Evolutionary conservation across 1,140 invertebrate genomes (phyloP), one percentile per base, ranked within the genome.

Genomic region (Hormaphis cornu): DNA sequence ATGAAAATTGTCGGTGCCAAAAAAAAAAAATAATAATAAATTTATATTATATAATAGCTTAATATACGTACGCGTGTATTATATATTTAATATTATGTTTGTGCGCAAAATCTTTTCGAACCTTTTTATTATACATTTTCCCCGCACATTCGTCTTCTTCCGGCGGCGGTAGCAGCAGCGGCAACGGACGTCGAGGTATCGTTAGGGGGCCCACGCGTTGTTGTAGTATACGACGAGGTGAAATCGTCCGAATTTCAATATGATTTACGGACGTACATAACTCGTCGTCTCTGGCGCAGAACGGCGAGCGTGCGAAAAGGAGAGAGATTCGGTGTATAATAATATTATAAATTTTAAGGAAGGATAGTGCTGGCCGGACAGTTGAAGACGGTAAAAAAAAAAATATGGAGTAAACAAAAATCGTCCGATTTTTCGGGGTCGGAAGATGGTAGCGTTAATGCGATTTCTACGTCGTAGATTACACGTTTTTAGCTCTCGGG

Each of bases 61-160:
- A n/a, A 8, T 50, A 37, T 69, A 44, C n/a, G 16, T n/a, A 18
- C 26, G 9, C 3, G 46, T 12, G 30, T 42, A 58, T 56, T n/a
- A n/a, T n/a, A n/a, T n/a, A n/a, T n/a, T n/a, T n/a, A n/a, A n/a
- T n/a, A n/a, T n/a, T n/a, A n/a, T n/a, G n/a, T n/a, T n/a, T n/a
- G n/a, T n/a, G n/a, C n/a, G 10, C 30, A 70, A 56, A 56, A 70
- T 56, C 24, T 22, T 52, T 58, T 42, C 18, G 53, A 33, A 54
- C 69, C 52, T 42, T 70, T 70, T 58, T 58, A n/a, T n/a, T n/a
- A n/a, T n/a, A n/a, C 46, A 50, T 40, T 40, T 69, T 48, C 18
- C n/a, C n/a, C n/a, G 42, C 52, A 46, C 40, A 54, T 58, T 42
- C 37, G 69, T 70, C 69, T 70, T 48, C 16, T 26, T 16, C 59